Percentiles rank a stretch among this genome's conserved stretches.
These are phyloP conservation scores for Eulacestoma nigropectus DNA, from an alignment of 2,113 vertebrate genomes.

Conservation along the genomic window DNA sequence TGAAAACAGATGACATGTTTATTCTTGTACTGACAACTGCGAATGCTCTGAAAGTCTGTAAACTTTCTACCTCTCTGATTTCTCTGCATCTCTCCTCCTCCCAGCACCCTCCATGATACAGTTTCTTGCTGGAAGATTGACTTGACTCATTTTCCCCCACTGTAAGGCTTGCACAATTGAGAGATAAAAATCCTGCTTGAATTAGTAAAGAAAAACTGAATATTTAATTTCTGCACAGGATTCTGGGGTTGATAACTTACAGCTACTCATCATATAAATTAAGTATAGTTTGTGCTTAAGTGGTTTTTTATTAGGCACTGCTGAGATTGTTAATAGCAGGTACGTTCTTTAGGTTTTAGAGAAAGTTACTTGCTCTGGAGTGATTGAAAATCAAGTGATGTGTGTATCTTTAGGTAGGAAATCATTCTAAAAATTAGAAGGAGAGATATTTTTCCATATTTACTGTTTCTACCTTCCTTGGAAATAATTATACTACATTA, in stretches of 20 bases:
- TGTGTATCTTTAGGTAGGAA: neutral
- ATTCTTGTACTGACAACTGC: neutral
- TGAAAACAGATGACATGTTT: neutral
- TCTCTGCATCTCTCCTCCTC: neutral
- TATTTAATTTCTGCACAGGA: slow-evolving; percentile 30
- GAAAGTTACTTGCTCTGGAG: slow-evolving; percentile 42
- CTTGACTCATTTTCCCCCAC: neutral
- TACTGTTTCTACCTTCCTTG: neutral
- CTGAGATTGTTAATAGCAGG: slow-evolving; percentile 59
- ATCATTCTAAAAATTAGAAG: neutral
- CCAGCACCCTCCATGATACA: neutral
- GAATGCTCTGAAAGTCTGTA: neutral
- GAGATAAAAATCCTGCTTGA: slow-evolving; percentile 2
- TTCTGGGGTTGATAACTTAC: slow-evolving; percentile 57
- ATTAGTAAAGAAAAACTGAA: slow-evolving; percentile 23
- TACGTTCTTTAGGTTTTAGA: slow-evolving; percentile 44
- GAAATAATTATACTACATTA: neutral
- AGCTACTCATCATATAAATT: slow-evolving; percentile 52
- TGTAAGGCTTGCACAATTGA: neutral
- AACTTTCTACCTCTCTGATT: neutral
- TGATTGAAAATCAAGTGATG: slow-evolving; percentile 51
- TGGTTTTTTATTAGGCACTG: slow-evolving; percentile 67
- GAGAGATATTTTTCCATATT: neutral
- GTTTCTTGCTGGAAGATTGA: neutral
- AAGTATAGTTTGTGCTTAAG: slow-evolving; percentile 56